Percentiles rank a stretch among this genome's conserved stretches.
phyloP scores from a whole-genome alignment of 2,797 vertebrate genomes.

The Leptatherina wallacei region DNA sequence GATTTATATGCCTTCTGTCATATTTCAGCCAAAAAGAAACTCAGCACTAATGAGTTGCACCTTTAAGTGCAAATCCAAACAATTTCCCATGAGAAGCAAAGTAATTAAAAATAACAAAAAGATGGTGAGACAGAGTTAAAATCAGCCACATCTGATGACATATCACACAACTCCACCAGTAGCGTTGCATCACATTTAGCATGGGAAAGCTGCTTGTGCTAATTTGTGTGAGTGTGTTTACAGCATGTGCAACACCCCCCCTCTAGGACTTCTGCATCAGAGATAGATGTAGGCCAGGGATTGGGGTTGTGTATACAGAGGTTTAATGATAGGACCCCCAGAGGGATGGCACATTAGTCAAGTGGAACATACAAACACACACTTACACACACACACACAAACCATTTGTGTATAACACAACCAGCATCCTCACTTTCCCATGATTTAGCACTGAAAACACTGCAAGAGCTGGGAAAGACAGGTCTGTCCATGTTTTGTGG shows the following conservation, averaged over 20 bases:
- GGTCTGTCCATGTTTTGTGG: constrained; percentile 43
- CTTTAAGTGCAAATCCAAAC: constrained; percentile 32
- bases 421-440: constrained; percentile 50
- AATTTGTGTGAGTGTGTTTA: constrained; percentile 14
- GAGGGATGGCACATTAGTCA: constrained; percentile 63
- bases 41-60: constrained; percentile 34
- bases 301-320: constrained; percentile 70
- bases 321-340: constrained; percentile 70
- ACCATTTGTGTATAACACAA: constrained; percentile 50
- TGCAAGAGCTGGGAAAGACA: constrained; percentile 45
- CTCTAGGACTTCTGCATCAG: constrained; percentile 36
- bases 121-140: constrained; percentile 15
- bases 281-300: constrained; percentile 65
- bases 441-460: constrained; percentile 49
- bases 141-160: constrained; percentile 49
- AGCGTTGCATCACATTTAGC: constrained; percentile 56
- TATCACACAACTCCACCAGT: constrained; percentile 34
- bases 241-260: constrained; percentile 14
- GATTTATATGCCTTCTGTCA: constrained; percentile 40
- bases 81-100: constrained; percentile 36
- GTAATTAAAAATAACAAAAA: background rate
- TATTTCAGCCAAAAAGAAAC: constrained; percentile 48
- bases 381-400: constrained; percentile 18
- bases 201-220: constrained; percentile 39
- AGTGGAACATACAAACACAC: constrained; percentile 55